Evolutionary conservation across 1,140 invertebrate species (phyloP), one percentile per base, ranked within the genome.

Genomic region (Potamilus streckersoni): DNA sequence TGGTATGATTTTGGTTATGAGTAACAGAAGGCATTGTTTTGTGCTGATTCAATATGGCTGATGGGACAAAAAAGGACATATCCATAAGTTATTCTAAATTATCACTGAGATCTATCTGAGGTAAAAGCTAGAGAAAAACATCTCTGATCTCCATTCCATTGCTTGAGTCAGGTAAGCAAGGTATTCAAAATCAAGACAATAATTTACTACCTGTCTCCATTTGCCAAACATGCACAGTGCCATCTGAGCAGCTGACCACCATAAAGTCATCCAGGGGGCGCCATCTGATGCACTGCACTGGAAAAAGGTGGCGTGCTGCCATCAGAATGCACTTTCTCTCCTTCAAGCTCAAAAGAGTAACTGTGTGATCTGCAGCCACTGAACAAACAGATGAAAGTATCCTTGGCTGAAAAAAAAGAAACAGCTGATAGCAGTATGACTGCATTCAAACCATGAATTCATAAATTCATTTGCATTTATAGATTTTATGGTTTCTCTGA

Each of bases 161-260:
- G 38, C 38, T 49, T 49, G 38, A 49, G 11, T 49, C 38, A 49
- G 38, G 11, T 49, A 49, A 49, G 38, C 4, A 49, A 49, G 38
- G 38, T 49, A 49, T 11, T 11, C 38, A 49, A 49, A 49, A 49
- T 49, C 0, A 49, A 11, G 38, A 11, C 38, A 8, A 6, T 49
- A 8, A 49, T 49, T 23, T 74, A 93, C 93, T 74, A 93, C 93
- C 97, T 64, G 98, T 99, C 91, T 99, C 98, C 97, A 99, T 99
- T 92, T 99, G 97, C 98, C 98, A 99, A 2, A 99, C 96, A 89
- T 99, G 98, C 15, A 99, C 97, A 12, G 96, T 97, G 19, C 97
- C 97, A 91, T 99, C 98, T 16, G 96, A 95, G 88, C 97, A 98
- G n/a, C 96, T 96, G 20, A 99, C 96, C 79, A 99, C 95, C 92